A percentile compares a stretch with the other conserved stretches of the same genome.
These are phyloP conservation scores for Stichodactyla helianthus DNA, from an alignment of 64 coral and sea anemone genomes.

Conservation along the genomic window DNA sequence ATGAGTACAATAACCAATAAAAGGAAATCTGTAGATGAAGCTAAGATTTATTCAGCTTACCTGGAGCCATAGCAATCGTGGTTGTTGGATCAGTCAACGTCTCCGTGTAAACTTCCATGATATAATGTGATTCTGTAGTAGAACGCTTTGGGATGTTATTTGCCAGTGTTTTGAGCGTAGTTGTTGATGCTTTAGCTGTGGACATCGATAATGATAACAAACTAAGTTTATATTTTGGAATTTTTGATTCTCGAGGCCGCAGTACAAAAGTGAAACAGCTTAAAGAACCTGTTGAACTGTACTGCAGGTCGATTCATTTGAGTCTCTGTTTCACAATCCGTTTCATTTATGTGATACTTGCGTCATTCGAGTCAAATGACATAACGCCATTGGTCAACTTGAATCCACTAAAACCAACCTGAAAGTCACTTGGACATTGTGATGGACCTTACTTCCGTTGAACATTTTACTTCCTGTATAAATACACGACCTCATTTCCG, in stretches of 20 bases:
- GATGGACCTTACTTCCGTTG: neutral
- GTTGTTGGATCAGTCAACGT: neutral
- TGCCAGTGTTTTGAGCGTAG: neutral
- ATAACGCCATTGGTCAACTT: neutral
- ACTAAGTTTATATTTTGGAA: neutral
- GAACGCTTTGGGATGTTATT: neutral
- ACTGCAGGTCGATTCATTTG: neutral
- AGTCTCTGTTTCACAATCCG: neutral
- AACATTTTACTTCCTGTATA: conserved; percentile 10
- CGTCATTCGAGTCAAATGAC: neutral
- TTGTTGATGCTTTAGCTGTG: neutral
- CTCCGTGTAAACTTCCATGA: neutral
- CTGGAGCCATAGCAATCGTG: neutral
- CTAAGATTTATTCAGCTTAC: neutral
- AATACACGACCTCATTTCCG: neutral
- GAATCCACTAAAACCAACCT: neutral
- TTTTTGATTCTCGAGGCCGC: neutral
- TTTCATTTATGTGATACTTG: neutral
- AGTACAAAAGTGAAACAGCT: neutral
- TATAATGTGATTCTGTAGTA: neutral
- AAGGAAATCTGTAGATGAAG: no score
- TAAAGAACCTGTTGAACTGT: neutral
- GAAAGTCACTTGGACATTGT: neutral
- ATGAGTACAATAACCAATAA: no score
- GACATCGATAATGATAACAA: neutral